Percentiles rank a stretch among this genome's conserved stretches.
These are phyloP conservation scores for Sebastes diploproa DNA, from an alignment of 2,797 vertebrate genomes.

Conservation along the genomic window DNA sequence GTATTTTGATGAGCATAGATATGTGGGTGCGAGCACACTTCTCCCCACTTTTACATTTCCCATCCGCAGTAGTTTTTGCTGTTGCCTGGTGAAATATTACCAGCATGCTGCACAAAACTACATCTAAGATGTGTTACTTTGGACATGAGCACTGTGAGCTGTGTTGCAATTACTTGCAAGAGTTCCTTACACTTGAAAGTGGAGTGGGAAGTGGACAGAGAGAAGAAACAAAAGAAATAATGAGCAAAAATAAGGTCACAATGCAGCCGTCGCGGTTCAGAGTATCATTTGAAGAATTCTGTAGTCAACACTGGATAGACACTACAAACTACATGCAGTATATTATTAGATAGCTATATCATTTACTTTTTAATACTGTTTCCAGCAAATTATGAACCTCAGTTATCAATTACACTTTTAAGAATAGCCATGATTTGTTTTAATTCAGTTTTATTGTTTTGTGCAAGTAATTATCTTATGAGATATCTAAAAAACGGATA, in stretches of 20 bases:
- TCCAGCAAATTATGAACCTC: background rate
- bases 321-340: background rate
- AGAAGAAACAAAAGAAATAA: slow-evolving; percentile 48
- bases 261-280: background rate
- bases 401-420: background rate
- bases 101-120: background rate
- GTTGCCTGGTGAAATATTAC: slow-evolving; percentile 1
- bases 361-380: background rate
- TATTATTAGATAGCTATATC: background rate
- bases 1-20: slow-evolving; percentile 7
- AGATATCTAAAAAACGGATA: background rate
- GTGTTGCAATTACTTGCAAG: slow-evolving; percentile 53
- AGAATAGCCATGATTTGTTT: background rate
- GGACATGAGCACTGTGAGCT: background rate
- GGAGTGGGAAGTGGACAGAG: slow-evolving; percentile 25
- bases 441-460: background rate
- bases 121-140: slow-evolving; percentile 3
- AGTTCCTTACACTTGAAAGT: background rate
- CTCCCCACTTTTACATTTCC: background rate
- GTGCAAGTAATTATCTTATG: background rate
- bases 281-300: slow-evolving; percentile 14
- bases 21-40: background rate
- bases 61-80: background rate
- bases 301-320: background rate
- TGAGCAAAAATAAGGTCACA: slow-evolving; percentile 55